Base-by-base conservation (phyloP, 2,797 vertebrate genomes). In the Varecia variegata region DNA sequence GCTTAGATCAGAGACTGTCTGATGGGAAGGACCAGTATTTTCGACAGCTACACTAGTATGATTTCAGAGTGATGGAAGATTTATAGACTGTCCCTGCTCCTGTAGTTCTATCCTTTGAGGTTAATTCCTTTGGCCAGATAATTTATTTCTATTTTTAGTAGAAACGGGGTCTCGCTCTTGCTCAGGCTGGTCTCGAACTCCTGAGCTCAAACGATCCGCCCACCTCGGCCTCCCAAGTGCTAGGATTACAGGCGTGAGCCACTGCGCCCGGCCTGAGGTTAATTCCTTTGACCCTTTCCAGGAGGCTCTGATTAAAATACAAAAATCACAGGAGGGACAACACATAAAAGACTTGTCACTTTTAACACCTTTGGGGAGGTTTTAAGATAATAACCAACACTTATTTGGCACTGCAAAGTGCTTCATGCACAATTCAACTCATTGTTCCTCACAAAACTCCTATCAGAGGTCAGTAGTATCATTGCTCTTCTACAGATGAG, bases 71-170 rank as follows among this genome's bases (percentile, higher is more conserved):
- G 35, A 83, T 58, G 35, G 25, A 40, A 50, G 30, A 45, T n/a
- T 32, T 38, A 47, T 67, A 47, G 7, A 2, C 80, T 87, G 13
- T 68, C 38, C 35, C 45, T 25, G 0, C 45, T n/a, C 38, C n/a
- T 21, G 3, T 67, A 6, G 30, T 52, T 82, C 73, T 45, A 50
- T 40, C 62, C 21, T 81, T 93, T 71, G 40, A 80, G 38, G 20
- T 88, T 56, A 50, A 96, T 93, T 95, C 6, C n/a, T 65, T 85
- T 81, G 32, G 43, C 43, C 20, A n/a, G n/a, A n/a, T n/a, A n/a
- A n/a, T n/a, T n/a, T n/a, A n/a, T n/a, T n/a, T n/a, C n/a, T n/a
- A n/a, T n/a, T n/a, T n/a, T n/a, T n/a, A n/a, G n/a, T n/a, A n/a
- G n/a, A n/a, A n/a, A n/a, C n/a, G n/a, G n/a, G n/a, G n/a, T n/a